phyloP scores from a whole-genome alignment of 1,140 invertebrate species.

The Homalodisca vitripennis region DNA sequence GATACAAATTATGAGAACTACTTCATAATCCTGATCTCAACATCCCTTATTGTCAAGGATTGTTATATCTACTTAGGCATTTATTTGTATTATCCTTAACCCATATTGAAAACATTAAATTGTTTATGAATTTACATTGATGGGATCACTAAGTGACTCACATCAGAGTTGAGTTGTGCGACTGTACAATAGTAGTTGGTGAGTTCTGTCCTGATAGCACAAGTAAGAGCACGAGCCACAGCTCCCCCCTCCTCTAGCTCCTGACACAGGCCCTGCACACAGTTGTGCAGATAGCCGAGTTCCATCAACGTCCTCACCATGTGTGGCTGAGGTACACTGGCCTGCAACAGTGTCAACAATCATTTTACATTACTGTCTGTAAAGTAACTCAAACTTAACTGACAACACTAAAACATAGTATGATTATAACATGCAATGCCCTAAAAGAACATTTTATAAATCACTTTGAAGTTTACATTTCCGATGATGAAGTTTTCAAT shows the following conservation, averaged over 20 bases:
- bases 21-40: too few relatives aligned
- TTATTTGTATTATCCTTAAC: too few relatives aligned
- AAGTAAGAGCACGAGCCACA: constrained; percentile 82
- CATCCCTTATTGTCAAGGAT: too few relatives aligned
- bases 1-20: too few relatives aligned
- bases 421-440: neutral
- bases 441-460: too few relatives aligned
- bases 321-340: constrained; percentile 26
- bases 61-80: too few relatives aligned
- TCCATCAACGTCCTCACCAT: constrained; percentile 66
- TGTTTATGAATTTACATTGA: too few relatives aligned
- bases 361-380: neutral
- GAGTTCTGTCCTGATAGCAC: constrained; percentile 81
- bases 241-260: constrained; percentile 68
- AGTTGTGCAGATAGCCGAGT: constrained; percentile 83
- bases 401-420: neutral
- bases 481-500: too few relatives aligned
- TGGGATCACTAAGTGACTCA: too few relatives aligned
- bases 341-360: constrained; percentile 30
- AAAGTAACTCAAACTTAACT: neutral
- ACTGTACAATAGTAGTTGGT: constrained; percentile 86
- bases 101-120: too few relatives aligned
- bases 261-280: constrained; percentile 68
- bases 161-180: constrained; percentile 68
- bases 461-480: too few relatives aligned